Evolutionary conservation across 2,113 vertebrate species (phyloP).

Genomic region (Corythaixoides concolor): DNA sequence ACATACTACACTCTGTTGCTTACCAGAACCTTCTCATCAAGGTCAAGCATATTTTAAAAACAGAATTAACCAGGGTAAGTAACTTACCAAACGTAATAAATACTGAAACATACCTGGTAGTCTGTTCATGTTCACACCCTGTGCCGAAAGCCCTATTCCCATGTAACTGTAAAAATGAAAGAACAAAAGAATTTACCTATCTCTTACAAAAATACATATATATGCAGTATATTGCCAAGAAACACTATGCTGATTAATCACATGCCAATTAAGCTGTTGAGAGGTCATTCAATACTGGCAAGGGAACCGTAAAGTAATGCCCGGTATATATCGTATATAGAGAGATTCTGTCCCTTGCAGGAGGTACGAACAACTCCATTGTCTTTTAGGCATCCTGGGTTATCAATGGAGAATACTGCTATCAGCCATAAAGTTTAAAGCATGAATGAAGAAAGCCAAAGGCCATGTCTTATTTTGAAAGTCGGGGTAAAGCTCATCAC

Average conservation of each 20-base stretch:
- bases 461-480: background rate
- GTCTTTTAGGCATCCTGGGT: background rate
- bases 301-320: background rate
- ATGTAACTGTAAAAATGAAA: conserved; percentile 87
- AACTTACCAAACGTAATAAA: background rate
- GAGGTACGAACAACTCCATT: background rate
- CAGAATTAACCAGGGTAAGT: background rate
- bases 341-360: background rate
- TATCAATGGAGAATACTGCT: background rate
- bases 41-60: background rate
- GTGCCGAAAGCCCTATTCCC: conserved; percentile 98
- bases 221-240: background rate
- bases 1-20: background rate
- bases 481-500: background rate
- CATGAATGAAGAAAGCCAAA: background rate
- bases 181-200: conserved; percentile 39
- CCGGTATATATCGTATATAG: background rate
- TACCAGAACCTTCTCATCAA: background rate
- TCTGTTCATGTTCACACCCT: conserved; percentile 99
- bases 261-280: background rate
- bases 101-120: conserved; percentile 87
- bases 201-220: background rate
- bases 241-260: background rate
- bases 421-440: background rate
- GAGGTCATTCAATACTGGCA: background rate